Evolutionary conservation across 2,797 vertebrate species (phyloP), one percentile per base, ranked within the genome.

Genomic region (Oreonectes daqikongensis): DNA sequence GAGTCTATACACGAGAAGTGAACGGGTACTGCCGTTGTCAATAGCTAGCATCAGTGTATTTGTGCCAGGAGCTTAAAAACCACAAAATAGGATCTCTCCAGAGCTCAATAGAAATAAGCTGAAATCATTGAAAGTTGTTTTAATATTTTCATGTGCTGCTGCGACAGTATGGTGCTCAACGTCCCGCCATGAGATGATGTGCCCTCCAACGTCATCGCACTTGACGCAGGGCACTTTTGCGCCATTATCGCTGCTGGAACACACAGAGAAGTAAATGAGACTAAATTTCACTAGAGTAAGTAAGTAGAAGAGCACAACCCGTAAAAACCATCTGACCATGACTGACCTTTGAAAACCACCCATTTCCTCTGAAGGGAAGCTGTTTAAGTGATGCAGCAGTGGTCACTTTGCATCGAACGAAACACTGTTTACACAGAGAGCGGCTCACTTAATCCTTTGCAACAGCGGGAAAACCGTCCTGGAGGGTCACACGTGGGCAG

Each of bases 51-150:
- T 77, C 61, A 30, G 68, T 52, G 69, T 85, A 67, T 64, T 55
- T 35, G 72, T 66, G 12, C 30, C 4, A 8, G 32, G 72, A 80
- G 78, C 73, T 83, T 70, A 63, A 53, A 48, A 26, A 60, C 74
- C 81, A 80, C 52, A 53, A 67, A 80, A 72, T 67, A 63, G 79
- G 81, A 72, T 75, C 65, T 52, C 75, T 53, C 38, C 72, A 74
- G 79, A 81, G 85, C 86, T 89, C 88, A 89, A 14, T 48, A 64
- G 69, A 82, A 84, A 82, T 87, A 85, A 86, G 32, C 77, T 82
- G 75, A 59, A 87, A 82, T 79, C 83, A 81, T 75, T 81, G 78
- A 74, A 22, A 38, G 22, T 17, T 79, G 81, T 77, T 84, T 70
- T 35, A 55, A 81, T 79, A 57, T 32, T 48, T 48, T 72, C 32